Conservation (phyloP, 2,888 invertebrate species). For the Synanthedon formicaeformis region DNA sequence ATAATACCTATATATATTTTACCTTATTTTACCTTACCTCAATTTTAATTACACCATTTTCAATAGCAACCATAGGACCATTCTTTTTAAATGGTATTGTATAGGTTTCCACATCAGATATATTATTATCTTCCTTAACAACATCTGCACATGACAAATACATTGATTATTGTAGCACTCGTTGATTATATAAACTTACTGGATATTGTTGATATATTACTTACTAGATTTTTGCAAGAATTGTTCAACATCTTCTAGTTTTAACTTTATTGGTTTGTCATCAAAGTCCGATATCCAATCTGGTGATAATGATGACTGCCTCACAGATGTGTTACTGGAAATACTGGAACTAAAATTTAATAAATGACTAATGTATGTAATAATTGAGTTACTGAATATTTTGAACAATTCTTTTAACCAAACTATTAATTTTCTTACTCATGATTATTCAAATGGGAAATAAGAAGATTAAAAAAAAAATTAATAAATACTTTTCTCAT, state of each 20-base stretch:
- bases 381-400: too few relatives aligned
- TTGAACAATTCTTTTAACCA: too few relatives aligned
- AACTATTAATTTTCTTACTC: too few relatives aligned
- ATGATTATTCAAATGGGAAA: too few relatives aligned
- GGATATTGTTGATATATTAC: background rate
- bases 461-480: too few relatives aligned
- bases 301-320: slow-evolving; percentile 48
- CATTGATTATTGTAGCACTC: too few relatives aligned
- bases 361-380: background rate
- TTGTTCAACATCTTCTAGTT: slow-evolving; percentile 53
- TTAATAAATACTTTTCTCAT: too few relatives aligned
- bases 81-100: slow-evolving; percentile 23
- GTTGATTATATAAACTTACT: too few relatives aligned
- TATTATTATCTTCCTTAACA: slow-evolving; percentile 6
- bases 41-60: slow-evolving; percentile 55
- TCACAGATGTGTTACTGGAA: slow-evolving; percentile 33
- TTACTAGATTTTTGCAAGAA: slow-evolving; percentile 53
- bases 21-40: slow-evolving; percentile 24
- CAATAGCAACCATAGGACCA: slow-evolving; percentile 55
- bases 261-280: slow-evolving; percentile 44
- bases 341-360: background rate
- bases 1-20: too few relatives aligned
- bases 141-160: slow-evolving; percentile 17
- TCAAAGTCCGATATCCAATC: slow-evolving; percentile 42
- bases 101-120: slow-evolving; percentile 8